Conservation (phyloP, 2,797 vertebrate species). For the Argyrosomus regius region DNA sequence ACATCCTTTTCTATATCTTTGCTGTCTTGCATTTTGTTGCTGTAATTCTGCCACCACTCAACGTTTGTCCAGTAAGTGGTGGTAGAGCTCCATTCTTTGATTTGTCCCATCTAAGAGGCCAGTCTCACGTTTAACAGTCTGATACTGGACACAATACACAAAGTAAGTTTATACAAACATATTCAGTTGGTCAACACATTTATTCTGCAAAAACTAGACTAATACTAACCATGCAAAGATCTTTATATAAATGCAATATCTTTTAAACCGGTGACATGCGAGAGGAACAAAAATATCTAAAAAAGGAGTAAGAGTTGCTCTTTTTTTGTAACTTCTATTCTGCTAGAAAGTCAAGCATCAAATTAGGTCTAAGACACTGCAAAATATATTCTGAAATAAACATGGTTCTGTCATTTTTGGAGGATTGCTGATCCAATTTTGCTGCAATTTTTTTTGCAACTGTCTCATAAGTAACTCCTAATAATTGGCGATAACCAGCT, state of each 20-base stretch:
- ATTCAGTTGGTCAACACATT: background rate
- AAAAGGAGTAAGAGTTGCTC: no score
- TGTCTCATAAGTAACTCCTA: background rate
- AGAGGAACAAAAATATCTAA: no score
- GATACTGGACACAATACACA: background rate
- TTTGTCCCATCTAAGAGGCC: background rate
- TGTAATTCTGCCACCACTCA: slow-evolving; percentile 10
- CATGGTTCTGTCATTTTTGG: background rate
- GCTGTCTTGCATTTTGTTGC: background rate
- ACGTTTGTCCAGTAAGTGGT: slow-evolving; percentile 48
- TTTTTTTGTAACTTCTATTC: no score
- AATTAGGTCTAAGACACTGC: background rate
- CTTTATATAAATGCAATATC: no score
- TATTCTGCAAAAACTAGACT: background rate
- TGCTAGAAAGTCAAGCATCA: no score
- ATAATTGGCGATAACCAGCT: slow-evolving; percentile 3
- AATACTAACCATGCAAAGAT: no score
- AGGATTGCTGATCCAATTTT: background rate
- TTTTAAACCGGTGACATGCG: no score
- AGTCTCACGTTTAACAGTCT: background rate
- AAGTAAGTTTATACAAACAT: background rate
- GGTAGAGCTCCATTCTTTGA: slow-evolving; percentile 35
- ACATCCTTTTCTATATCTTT: background rate
- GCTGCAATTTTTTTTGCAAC: background rate
- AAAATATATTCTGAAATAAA: background rate